Percentiles rank a stretch among this genome's conserved stretches.
Conservation (phyloP, 2,888 invertebrate species). For the Mactromeris polynyma region DNA sequence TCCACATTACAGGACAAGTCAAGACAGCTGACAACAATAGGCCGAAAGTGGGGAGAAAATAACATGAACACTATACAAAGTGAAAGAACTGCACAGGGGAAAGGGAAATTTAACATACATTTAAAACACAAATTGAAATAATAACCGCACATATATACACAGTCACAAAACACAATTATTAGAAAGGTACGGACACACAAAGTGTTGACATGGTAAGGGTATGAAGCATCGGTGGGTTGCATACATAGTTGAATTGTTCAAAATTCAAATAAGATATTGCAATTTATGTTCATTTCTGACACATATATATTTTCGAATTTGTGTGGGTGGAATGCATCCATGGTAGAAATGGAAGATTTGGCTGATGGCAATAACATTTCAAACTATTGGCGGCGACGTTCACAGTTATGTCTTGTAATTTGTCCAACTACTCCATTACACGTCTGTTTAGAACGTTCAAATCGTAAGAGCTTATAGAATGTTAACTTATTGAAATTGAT, state of each 20-base stretch:
- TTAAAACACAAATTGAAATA: not conserved
- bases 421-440: not conserved
- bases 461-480: not conserved
- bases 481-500: not conserved
- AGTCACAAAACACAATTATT: conserved; percentile 18
- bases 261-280: not conserved
- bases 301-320: not conserved
- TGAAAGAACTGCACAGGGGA: no score
- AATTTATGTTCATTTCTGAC: not conserved
- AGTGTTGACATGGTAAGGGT: conserved; percentile 14
- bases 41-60: no score
- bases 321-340: conserved; percentile 13
- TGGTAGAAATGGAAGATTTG: conserved; percentile 15
- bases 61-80: no score
- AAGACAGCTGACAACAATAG: no score
- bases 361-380: conserved; percentile 13
- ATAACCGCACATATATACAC: conserved; percentile 34
- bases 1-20: conserved; percentile 5
- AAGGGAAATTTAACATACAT: no score
- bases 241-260: not conserved
- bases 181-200: conserved; percentile 30
- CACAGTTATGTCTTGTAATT: not conserved
- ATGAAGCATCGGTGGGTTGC: not conserved
- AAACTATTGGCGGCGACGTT: conserved; percentile 20
- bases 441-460: not conserved